A percentile compares a stretch with the other conserved stretches of the same genome.
These are phyloP conservation scores for Calypte anna DNA, from an alignment of 2,113 vertebrate species.

Conservation along the genomic window DNA sequence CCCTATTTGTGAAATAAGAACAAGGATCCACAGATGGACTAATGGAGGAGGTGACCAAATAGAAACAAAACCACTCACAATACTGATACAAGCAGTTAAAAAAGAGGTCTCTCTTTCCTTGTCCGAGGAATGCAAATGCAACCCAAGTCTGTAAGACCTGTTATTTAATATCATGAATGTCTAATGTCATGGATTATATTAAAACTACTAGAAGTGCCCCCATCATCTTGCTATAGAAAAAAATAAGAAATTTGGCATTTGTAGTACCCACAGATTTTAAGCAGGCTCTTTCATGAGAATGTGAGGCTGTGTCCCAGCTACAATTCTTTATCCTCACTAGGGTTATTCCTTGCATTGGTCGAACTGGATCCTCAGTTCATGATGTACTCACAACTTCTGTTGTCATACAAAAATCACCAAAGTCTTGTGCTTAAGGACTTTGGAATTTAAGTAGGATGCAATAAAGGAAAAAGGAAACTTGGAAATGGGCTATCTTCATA, in stretches of 20 bases:
- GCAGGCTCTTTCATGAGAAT: background rate
- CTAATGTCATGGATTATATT: background rate
- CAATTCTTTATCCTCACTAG: rapidly evolving
- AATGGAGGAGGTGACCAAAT: background rate
- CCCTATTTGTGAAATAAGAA: background rate
- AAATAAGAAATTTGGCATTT: background rate
- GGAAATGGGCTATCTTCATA: background rate
- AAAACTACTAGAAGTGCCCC: background rate
- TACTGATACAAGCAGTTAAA: background rate
- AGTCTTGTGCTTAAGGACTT: background rate
- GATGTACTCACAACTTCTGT: background rate
- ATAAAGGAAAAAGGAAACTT: background rate
- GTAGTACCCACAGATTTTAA: background rate
- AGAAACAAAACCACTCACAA: background rate
- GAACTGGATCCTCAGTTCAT: background rate
- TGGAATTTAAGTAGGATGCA: background rate
- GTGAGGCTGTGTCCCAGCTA: background rate
- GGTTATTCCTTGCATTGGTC: background rate
- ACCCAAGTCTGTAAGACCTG: background rate
- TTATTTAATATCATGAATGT: background rate
- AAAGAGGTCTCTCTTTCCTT: background rate
- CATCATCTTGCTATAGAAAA: background rate
- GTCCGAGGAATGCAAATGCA: background rate
- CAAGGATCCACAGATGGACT: background rate
- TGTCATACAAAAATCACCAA: background rate